Percentiles rank a stretch among this genome's conserved stretches.
phyloP scores from a whole-genome alignment of 2,113 vertebrate species.

The Festucalex cinctus region DNA sequence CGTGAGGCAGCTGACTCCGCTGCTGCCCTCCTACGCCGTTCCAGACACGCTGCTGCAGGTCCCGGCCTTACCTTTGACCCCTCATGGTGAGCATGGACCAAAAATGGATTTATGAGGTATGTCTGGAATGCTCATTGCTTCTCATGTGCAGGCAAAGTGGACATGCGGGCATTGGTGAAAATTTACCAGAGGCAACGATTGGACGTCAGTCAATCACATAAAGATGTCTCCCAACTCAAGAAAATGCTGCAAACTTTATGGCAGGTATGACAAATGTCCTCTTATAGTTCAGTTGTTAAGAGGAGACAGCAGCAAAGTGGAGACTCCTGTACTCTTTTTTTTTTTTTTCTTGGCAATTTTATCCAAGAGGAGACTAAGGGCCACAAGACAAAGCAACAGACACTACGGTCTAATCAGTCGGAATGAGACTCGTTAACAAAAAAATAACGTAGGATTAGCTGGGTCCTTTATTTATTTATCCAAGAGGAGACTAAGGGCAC shows the following conservation, averaged over 20 bases:
- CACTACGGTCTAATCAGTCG: too few species aligned
- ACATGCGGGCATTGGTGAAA: conserved; percentile 75
- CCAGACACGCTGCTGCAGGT: conserved; percentile 83
- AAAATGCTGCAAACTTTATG: conserved; percentile 79
- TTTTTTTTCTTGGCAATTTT: too few species aligned
- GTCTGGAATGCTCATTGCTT: not conserved
- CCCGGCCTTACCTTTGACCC: conserved; percentile 77
- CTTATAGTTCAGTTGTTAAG: not conserved
- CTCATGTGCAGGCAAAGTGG: conserved; percentile 82
- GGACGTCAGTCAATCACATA: conserved; percentile 44
- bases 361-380: too few species aligned
- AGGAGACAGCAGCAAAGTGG: too few species aligned
- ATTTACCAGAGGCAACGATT: conserved; percentile 73
- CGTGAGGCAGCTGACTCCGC: conserved; percentile 69
- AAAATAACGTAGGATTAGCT: too few species aligned
- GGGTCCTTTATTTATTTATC: too few species aligned
- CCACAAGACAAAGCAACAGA: too few species aligned
- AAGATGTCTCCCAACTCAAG: conserved; percentile 72
- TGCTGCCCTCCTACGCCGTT: conserved; percentile 75
- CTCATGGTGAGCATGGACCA: conserved; percentile 77
- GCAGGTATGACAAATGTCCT: conserved; percentile 77
- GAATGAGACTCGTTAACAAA: too few species aligned
- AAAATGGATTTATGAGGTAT: not conserved
- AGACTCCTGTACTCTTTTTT: too few species aligned
- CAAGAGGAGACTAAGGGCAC: too few species aligned